Conservation (phyloP, 2,797 vertebrate species). For the Sarcophilus harrisii region DNA sequence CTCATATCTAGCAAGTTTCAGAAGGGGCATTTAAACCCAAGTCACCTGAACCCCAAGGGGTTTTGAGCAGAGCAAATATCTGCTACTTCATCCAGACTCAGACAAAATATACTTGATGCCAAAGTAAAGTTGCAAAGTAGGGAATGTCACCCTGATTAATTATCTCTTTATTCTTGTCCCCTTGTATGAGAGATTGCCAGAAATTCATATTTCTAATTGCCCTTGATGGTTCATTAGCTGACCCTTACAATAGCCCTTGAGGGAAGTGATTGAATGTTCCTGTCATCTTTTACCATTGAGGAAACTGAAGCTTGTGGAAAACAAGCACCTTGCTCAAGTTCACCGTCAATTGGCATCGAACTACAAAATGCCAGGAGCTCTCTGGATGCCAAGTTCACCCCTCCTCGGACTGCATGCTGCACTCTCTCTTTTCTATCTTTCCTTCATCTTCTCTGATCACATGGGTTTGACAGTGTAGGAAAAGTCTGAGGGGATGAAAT, state of each 20-base stretch:
- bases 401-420: not conserved
- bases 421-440: not conserved
- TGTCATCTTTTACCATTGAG: not conserved
- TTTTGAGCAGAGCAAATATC: not conserved
- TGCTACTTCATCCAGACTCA: not conserved
- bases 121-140: not conserved
- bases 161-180: not conserved
- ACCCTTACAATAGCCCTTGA: not conserved
- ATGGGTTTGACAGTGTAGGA: not conserved
- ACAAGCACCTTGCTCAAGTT: not conserved
- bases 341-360: not conserved
- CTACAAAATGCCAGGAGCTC: not conserved
- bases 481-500: not conserved
- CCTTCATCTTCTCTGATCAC: not conserved
- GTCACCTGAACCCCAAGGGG: not conserved
- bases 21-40: not conserved
- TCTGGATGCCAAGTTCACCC: not conserved
- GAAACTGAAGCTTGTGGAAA: not conserved
- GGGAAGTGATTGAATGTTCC: not conserved
- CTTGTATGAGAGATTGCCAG: not conserved
- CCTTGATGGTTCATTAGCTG: not conserved
- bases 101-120: not conserved
- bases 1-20: not conserved
- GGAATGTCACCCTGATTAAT: not conserved
- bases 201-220: not conserved